A percentile compares a stretch with the other conserved stretches of the same genome.
Evolutionary conservation across 2,113 vertebrate species (phyloP).

Genomic region (Engraulis encrasicolus): DNA sequence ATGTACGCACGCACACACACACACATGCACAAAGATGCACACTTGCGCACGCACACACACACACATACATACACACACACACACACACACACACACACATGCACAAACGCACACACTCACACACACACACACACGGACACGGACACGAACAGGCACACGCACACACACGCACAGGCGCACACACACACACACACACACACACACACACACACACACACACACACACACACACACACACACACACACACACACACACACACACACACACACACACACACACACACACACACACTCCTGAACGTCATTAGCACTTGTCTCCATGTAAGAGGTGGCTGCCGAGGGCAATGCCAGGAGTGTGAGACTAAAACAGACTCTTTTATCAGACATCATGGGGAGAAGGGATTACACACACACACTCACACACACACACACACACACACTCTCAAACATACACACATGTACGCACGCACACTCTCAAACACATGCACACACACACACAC

Average conservation of each 20-base stretch:
- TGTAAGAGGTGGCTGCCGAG: not conserved
- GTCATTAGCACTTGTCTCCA: not conserved
- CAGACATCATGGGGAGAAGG: not conserved
- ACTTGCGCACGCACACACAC: not conserved
- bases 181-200: not conserved
- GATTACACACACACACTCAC: not conserved
- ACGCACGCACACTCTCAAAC: too few species aligned
- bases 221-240: not conserved
- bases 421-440: not conserved
- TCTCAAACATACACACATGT: too few species aligned
- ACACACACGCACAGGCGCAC: too few species aligned
- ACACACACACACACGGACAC: too few species aligned
- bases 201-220: not conserved
- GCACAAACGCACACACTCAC: not conserved
- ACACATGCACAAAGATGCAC: too few species aligned
- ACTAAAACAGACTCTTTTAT: not conserved
- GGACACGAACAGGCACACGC: too few species aligned
- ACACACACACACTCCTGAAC: too few species aligned
- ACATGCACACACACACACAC: not conserved
- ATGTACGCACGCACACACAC: not conserved
- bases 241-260: constrained; percentile 4
- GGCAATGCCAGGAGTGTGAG: not conserved
- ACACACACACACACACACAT: not conserved
- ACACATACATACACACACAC: not conserved
- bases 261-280: too few species aligned